phyloP scores from a whole-genome alignment of 2,888 invertebrate species.

The Ormia ochracea region DNA sequence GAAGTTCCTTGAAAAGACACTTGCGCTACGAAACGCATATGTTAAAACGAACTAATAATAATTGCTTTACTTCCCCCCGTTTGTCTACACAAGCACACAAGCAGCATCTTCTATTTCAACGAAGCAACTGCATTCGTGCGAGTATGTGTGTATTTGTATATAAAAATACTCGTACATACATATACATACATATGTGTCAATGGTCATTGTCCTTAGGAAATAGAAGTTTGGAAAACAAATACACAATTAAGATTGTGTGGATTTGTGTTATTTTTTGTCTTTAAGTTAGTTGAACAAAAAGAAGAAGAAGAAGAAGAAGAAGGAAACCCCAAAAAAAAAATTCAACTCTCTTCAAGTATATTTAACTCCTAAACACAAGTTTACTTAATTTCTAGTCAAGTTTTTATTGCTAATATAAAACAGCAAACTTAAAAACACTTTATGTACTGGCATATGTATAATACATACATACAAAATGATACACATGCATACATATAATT shows the following conservation, averaged over 20 bases:
- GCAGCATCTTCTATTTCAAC: too few species aligned
- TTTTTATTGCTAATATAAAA: constrained; percentile 26
- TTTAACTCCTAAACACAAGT: constrained; percentile 51
- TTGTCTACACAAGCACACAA: too few species aligned
- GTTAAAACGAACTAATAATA: constrained; percentile 19
- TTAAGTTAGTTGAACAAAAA: constrained; percentile 25
- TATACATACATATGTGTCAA: constrained; percentile 23
- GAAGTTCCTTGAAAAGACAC: not conserved
- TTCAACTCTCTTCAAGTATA: constrained; percentile 44
- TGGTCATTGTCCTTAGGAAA: constrained; percentile 31
- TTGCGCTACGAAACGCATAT: constrained; percentile 7
- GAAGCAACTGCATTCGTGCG: too few species aligned
- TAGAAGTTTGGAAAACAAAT: constrained; percentile 1
- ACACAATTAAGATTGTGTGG: constrained; percentile 5
- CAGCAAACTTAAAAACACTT: constrained; percentile 6
- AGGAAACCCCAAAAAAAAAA: not conserved
- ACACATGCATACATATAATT: not conserved
- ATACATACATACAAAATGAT: not conserved
- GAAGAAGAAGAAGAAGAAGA: not conserved
- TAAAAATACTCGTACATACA: not conserved
- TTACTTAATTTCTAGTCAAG: constrained; percentile 45
- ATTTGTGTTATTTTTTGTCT: constrained; percentile 5
- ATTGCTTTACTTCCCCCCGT: not conserved
- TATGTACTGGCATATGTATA: not conserved
- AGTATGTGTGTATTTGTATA: not conserved